These are phyloP conservation scores for Cyphomyrus discorhynchus DNA, from an alignment of 2,113 vertebrate genomes.

Conservation along the genomic window DNA sequence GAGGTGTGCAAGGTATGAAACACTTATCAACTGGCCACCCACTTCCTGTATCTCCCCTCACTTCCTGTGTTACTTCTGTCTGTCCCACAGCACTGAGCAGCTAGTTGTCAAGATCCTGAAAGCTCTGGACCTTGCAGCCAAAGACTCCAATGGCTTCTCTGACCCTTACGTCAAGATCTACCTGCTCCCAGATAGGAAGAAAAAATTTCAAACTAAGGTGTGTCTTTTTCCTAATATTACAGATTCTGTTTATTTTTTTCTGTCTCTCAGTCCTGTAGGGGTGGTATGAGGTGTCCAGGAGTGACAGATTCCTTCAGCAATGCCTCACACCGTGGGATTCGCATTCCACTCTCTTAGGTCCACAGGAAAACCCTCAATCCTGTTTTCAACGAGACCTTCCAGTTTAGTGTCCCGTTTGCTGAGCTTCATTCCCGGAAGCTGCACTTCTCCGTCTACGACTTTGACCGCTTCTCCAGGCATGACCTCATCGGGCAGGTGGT, in stretches of 20 bases:
- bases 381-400: slow-evolving; percentile 87
- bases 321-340: neutral
- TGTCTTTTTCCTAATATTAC: neutral
- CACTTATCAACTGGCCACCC: neutral
- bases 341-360: slow-evolving; percentile 52
- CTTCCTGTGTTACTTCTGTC: neutral
- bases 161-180: slow-evolving; percentile 93
- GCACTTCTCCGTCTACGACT: slow-evolving; percentile 90
- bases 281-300: neutral
- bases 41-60: neutral
- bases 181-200: slow-evolving; percentile 88
- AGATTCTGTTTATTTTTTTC: neutral
- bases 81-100: slow-evolving; percentile 70
- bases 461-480: slow-evolving; percentile 86
- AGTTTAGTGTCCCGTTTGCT: slow-evolving; percentile 78
- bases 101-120: slow-evolving; percentile 84
- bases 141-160: slow-evolving; percentile 86
- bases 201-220: slow-evolving; percentile 84
- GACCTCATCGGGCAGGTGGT: slow-evolving; percentile 91
- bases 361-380: slow-evolving; percentile 91
- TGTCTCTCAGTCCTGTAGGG: no score
- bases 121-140: slow-evolving; percentile 82
- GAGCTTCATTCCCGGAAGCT: slow-evolving; percentile 84
- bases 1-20: neutral
- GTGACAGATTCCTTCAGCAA: slow-evolving; percentile 41